phyloP scores from a whole-genome alignment of 2,888 invertebrate species.

The Drosophila bunnanda region DNA sequence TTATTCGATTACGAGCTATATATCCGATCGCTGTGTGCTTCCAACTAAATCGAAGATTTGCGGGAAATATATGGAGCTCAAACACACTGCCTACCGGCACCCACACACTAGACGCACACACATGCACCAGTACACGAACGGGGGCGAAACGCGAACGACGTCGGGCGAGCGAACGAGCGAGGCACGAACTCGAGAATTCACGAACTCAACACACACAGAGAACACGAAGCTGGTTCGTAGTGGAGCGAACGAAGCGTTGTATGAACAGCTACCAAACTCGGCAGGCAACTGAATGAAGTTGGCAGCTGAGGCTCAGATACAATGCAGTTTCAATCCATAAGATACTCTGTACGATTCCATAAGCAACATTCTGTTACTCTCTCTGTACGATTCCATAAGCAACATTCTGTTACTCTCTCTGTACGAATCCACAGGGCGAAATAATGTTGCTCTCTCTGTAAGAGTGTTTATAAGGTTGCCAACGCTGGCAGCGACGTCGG shows the following conservation, averaged over 20 bases:
- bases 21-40: constrained; percentile 18
- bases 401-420: too few species aligned
- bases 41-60: constrained; percentile 14
- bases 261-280: constrained; percentile 84
- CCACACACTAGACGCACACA: constrained; percentile 43
- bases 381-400: too few species aligned
- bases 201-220: constrained; percentile 10
- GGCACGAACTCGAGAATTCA: constrained; percentile 23
- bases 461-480: constrained; percentile 81
- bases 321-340: too few species aligned
- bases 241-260: constrained; percentile 82
- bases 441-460: too few species aligned
- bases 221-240: constrained; percentile 16
- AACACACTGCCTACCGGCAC: constrained; percentile 11
- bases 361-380: too few species aligned
- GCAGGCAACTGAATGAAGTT: too few species aligned
- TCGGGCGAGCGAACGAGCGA: constrained; percentile 19
- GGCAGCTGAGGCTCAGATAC: too few species aligned
- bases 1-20: constrained; percentile 8
- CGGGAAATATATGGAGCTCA: constrained; percentile 2
- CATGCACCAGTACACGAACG: constrained; percentile 29
- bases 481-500: constrained; percentile 47
- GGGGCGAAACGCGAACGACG: constrained; percentile 15
- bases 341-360: too few species aligned
- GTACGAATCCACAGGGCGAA: too few species aligned